These are phyloP conservation scores for Agraylea sexmaculata DNA, from an alignment of 1,140 invertebrate species.

Conservation along the genomic window DNA sequence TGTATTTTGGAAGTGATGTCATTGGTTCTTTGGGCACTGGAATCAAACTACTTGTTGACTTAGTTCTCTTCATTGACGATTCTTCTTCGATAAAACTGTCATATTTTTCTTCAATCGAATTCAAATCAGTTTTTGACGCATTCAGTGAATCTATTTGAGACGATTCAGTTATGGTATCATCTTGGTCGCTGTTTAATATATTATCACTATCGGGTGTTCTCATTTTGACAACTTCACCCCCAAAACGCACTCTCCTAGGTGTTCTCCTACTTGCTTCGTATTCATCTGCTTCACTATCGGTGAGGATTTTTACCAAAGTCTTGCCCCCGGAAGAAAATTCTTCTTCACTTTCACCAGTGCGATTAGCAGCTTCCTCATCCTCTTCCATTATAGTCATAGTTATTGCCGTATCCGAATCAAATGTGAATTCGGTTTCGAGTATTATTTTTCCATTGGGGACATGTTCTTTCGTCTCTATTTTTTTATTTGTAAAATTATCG, in stretches of 20 bases:
- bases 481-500: slow-evolving; percentile 9
- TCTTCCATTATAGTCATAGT: slow-evolving; percentile 72
- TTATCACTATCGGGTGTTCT: slow-evolving; percentile 70
- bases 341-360: slow-evolving; percentile 35
- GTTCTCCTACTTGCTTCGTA: slow-evolving; percentile 38
- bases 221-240: slow-evolving; percentile 70
- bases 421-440: slow-evolving; percentile 68
- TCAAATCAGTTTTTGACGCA: slow-evolving; percentile 1
- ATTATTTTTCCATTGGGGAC: slow-evolving; percentile 47
- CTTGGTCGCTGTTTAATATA: slow-evolving; percentile 38
- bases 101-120: background rate
- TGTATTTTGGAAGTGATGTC: slow-evolving; percentile 11
- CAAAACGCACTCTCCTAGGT: slow-evolving; percentile 60
- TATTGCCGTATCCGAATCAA: slow-evolving; percentile 61
- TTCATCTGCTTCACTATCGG: slow-evolving; percentile 44
- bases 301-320: slow-evolving; percentile 43
- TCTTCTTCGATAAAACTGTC: slow-evolving; percentile 16
- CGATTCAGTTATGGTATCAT: slow-evolving; percentile 18
- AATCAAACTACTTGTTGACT: slow-evolving; percentile 16
- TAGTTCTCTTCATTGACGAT: slow-evolving; percentile 32
- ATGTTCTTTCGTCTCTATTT: slow-evolving; percentile 15
- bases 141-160: slow-evolving; percentile 2
- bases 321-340: slow-evolving; percentile 29
- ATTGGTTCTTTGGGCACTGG: slow-evolving; percentile 13
- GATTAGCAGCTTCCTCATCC: slow-evolving; percentile 37